Evolutionary conservation across 2,888 invertebrate species (phyloP).

Genomic region (Pinctada fucata): DNA sequence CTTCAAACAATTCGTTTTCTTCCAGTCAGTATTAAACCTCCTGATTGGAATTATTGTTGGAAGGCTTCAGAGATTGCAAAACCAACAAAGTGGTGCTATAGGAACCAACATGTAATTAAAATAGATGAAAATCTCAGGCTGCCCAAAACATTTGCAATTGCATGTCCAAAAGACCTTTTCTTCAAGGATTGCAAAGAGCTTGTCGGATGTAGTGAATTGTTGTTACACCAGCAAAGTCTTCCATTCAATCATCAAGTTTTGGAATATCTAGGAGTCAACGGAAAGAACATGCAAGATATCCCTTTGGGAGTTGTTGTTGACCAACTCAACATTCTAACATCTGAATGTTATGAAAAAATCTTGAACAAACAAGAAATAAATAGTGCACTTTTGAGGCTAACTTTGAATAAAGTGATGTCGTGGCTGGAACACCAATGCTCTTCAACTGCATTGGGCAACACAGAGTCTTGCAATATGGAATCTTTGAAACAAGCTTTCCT

Average conservation of each 20-base stretch:
- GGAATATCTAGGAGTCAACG: neutral
- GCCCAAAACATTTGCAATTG: neutral
- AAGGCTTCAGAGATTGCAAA: neutral
- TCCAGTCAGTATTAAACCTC: slow-evolving; percentile 12
- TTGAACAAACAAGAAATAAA: neutral
- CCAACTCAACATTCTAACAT: neutral
- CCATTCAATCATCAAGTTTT: neutral
- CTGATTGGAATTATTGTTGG: slow-evolving; percentile 15
- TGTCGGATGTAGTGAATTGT: neutral
- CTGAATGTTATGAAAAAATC: neutral
- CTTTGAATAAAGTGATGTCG: neutral
- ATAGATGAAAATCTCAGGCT: neutral
- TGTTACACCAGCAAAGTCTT: neutral
- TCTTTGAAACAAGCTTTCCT: too few relatives aligned
- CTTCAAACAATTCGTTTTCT: slow-evolving; percentile 10
- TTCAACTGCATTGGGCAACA: neutral
- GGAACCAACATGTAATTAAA: neutral
- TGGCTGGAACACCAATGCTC: neutral
- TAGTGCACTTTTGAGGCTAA: neutral
- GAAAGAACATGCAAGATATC: neutral
- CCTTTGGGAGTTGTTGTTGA: neutral
- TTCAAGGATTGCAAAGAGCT: neutral
- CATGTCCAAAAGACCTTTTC: slow-evolving; percentile 5
- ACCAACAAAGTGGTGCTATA: neutral
- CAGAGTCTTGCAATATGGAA: neutral